Percentiles rank a stretch among this genome's conserved stretches.
These are phyloP conservation scores for Coptodon rendalli DNA, from an alignment of 2,113 vertebrate genomes.

Conservation along the genomic window DNA sequence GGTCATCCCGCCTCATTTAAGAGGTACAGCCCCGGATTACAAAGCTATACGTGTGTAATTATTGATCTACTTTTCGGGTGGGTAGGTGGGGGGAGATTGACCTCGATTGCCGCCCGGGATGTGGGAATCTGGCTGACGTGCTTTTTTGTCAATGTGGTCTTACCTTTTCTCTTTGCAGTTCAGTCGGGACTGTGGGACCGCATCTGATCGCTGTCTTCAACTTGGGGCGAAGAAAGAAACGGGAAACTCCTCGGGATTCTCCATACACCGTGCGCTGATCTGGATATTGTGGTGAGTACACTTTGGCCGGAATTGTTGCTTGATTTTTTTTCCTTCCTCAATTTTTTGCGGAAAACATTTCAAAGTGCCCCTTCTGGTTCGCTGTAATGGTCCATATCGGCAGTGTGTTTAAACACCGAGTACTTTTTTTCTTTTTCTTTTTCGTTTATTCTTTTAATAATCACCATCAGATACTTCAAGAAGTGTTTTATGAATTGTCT, in stretches of 20 bases:
- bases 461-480: not conserved
- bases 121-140: conserved; percentile 8
- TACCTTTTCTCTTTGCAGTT: conserved; percentile 38
- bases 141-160: conserved; percentile 9
- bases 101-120: conserved; percentile 51
- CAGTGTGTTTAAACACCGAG: not conserved
- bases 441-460: not conserved
- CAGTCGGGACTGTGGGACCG: conserved; percentile 57
- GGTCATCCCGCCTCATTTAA: conserved; percentile 36
- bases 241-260: conserved; percentile 72
- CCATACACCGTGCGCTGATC: conserved; percentile 52
- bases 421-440: not conserved
- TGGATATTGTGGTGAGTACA: conserved; percentile 52
- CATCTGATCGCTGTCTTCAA: conserved; percentile 57
- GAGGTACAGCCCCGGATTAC: conserved; percentile 38
- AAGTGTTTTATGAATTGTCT: not conserved
- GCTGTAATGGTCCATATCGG: not conserved
- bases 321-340: not conserved
- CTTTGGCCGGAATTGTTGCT: not conserved
- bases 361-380: not conserved
- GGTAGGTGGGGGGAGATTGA: conserved; percentile 5
- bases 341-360: not conserved
- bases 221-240: conserved; percentile 64
- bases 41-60: conserved; percentile 35
- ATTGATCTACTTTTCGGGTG: conserved; percentile 43